phyloP scores from a whole-genome alignment of 2,113 vertebrate species.

The Pollachius pollachius region DNA sequence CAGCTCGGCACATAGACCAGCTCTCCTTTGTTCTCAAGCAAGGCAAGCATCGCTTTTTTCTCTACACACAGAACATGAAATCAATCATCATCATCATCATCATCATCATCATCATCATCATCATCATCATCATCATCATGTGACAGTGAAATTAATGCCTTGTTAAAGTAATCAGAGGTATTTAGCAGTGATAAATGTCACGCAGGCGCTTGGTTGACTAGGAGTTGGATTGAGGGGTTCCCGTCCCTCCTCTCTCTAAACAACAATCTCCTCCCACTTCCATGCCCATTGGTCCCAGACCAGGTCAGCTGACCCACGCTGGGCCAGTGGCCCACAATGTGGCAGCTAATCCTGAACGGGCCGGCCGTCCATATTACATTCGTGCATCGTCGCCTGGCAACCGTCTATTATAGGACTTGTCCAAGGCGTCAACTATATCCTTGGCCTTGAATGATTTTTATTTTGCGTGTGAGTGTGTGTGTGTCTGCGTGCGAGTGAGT shows the following conservation, averaged over 20 bases:
- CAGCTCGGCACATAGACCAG: no score
- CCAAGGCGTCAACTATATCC: slow-evolving; percentile 93
- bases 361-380: neutral
- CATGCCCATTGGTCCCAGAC: neutral
- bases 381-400: slow-evolving; percentile 89
- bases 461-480: slow-evolving; percentile 2
- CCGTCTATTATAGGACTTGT: slow-evolving; percentile 96
- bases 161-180: neutral
- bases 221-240: no score
- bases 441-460: slow-evolving; percentile 72
- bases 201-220: no score
- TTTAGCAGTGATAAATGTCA: neutral
- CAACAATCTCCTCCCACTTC: neutral
- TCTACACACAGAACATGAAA: no score
- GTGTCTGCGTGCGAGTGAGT: no score
- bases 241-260: no score
- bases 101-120: no score
- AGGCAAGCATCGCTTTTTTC: no score
- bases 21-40: no score
- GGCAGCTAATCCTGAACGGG: neutral
- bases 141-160: no score
- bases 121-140: no score
- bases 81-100: no score
- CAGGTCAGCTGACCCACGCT: neutral
- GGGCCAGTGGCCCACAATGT: neutral